Conservation (phyloP, 2,888 invertebrate species). For the Shargacucullia verbasci region DNA sequence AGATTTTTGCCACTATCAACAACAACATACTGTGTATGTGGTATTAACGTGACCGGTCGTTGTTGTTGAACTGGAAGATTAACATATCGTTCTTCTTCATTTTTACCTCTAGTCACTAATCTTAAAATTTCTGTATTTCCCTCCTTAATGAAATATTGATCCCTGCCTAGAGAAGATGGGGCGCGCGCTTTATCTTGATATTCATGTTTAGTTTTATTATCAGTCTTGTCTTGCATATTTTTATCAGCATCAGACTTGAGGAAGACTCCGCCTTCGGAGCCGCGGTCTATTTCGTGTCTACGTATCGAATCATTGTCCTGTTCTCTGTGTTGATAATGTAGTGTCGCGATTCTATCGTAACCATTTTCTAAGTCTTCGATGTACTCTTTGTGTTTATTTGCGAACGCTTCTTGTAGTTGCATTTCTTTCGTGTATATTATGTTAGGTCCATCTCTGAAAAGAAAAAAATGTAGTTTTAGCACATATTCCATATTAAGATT, state of each 20-base stretch:
- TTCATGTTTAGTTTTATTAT: conserved; percentile 72
- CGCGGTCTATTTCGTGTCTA: conserved; percentile 93
- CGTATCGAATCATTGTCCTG: conserved; percentile 92
- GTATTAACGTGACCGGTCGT: conserved; percentile 87
- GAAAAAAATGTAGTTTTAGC: background rate
- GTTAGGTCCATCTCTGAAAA: conserved; percentile 86
- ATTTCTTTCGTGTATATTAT: conserved; percentile 89
- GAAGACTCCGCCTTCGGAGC: conserved; percentile 90
- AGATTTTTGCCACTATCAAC: conserved; percentile 95
- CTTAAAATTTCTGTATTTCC: conserved; percentile 95
- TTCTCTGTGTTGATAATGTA: conserved; percentile 85
- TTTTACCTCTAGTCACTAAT: conserved; percentile 92
- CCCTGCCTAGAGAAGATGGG: conserved; percentile 86
- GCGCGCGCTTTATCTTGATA: conserved; percentile 73
- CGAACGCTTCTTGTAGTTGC: conserved; percentile 84
- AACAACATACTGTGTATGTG: conserved; percentile 90
- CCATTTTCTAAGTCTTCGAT: conserved; percentile 90
- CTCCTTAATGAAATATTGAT: conserved; percentile 94
- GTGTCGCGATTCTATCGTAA: conserved; percentile 85
- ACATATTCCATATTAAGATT: background rate
- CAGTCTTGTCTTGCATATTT: conserved; percentile 69
- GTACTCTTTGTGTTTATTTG: conserved; percentile 88
- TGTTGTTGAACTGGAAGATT: conserved; percentile 87
- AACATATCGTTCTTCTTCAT: conserved; percentile 90
- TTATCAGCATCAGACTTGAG: conserved; percentile 79